These are phyloP conservation scores for Anoplophora glabripennis DNA, from an alignment of 1,140 invertebrate genomes.

Conservation along the genomic window DNA sequence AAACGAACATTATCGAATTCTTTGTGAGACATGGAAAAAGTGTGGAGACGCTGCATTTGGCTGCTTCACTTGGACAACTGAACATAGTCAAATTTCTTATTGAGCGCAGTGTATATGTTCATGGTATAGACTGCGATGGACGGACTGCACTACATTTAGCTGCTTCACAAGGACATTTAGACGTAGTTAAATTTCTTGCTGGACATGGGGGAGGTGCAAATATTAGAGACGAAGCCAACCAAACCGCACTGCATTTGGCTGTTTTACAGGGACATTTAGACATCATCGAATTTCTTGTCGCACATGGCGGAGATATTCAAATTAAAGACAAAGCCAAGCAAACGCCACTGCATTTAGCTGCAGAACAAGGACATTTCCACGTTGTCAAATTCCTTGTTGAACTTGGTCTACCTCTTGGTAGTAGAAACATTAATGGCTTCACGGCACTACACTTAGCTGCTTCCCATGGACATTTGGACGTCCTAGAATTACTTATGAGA, in stretches of 20 bases:
- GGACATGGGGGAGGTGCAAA: slow-evolving; percentile 14
- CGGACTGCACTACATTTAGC: slow-evolving; percentile 51
- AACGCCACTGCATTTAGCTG: slow-evolving; percentile 17
- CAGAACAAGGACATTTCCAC: slow-evolving; percentile 16
- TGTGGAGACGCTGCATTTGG: too few relatives aligned
- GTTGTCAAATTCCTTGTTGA: too few relatives aligned
- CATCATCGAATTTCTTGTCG: slow-evolving; percentile 38
- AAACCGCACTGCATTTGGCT: slow-evolving; percentile 50
- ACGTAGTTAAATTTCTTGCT: slow-evolving; percentile 18
- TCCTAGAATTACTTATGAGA: too few relatives aligned
- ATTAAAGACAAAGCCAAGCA: not conserved
- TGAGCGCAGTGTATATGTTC: slow-evolving; percentile 1
- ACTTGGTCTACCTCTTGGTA: too few relatives aligned
- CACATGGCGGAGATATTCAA: slow-evolving; percentile 23
- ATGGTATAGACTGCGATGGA: slow-evolving; percentile 17
- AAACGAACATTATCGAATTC: too few relatives aligned
- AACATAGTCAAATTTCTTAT: too few relatives aligned
- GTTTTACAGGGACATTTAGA: slow-evolving; percentile 49
- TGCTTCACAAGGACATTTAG: slow-evolving; percentile 43
- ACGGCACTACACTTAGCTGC: too few relatives aligned
- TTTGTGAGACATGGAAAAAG: too few relatives aligned
- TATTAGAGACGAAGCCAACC: slow-evolving; percentile 17
- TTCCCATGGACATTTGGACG: too few relatives aligned
- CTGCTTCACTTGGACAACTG: too few relatives aligned
- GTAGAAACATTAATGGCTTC: too few relatives aligned